Evolutionary conservation across 2,113 vertebrate genomes (phyloP).

Genomic region (Eublepharis macularius): DNA sequence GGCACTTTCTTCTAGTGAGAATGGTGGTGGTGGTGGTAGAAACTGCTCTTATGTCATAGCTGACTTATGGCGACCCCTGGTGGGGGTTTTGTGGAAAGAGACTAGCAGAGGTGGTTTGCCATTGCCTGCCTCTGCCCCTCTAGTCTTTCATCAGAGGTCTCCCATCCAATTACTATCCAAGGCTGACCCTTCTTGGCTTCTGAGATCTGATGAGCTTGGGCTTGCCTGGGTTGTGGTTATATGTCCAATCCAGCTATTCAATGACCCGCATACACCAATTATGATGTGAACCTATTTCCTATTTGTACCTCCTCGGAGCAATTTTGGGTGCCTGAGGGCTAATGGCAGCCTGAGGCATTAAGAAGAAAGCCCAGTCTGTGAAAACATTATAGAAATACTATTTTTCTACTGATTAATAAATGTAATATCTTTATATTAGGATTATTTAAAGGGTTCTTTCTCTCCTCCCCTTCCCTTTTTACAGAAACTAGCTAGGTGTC

Average conservation of each 20-base stretch:
- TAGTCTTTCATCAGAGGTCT: no score
- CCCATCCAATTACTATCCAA: no score
- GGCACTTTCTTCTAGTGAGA: background rate
- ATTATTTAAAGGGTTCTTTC: background rate
- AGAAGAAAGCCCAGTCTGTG: background rate
- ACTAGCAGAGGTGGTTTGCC: no score
- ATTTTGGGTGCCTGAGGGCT: background rate
- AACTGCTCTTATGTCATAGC: no score
- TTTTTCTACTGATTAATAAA: background rate
- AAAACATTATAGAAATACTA: background rate
- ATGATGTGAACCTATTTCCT: background rate
- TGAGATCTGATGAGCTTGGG: no score
- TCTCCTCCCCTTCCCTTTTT: no score
- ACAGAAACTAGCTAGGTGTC: background rate
- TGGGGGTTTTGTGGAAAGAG: no score
- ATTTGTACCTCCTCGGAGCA: background rate
- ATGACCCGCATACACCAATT: background rate
- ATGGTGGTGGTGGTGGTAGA: no score
- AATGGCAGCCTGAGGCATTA: background rate
- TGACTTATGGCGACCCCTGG: no score
- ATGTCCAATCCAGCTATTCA: background rate
- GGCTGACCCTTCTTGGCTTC: no score
- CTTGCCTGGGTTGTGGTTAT: background rate
- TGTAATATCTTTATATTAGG: background rate
- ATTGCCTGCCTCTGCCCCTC: no score